Conservation (phyloP, 2,113 vertebrate genomes). For the Dissostichus mawsoni region DNA sequence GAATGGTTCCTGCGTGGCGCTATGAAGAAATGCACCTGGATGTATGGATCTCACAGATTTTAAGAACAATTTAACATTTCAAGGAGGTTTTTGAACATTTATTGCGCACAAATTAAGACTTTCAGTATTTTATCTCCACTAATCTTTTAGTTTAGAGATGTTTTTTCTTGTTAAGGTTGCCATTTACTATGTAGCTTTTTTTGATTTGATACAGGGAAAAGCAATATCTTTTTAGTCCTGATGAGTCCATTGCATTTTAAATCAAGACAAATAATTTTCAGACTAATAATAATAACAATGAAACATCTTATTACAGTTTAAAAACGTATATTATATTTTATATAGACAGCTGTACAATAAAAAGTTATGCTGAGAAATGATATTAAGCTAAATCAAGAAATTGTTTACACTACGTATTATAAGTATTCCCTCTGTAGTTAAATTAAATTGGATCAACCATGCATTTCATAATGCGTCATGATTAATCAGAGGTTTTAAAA, state of each 20-base stretch:
- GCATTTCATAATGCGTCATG: constrained; percentile 1
- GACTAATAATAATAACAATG: background rate
- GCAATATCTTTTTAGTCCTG: background rate
- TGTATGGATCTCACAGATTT: constrained; percentile 7
- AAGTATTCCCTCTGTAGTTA: constrained; percentile 27
- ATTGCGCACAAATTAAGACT: constrained; percentile 31
- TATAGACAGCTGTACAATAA: constrained; percentile 20
- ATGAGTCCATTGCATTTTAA: constrained; percentile 36
- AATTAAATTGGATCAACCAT: constrained; percentile 14
- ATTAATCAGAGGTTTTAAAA: constrained; percentile 48
- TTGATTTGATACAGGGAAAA: too few relatives aligned
- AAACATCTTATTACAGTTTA: background rate
- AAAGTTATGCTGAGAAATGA: background rate
- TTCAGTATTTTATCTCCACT: constrained; percentile 66
- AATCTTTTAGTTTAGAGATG: constrained; percentile 23
- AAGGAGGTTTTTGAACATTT: constrained; percentile 34
- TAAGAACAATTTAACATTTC: constrained; percentile 33
- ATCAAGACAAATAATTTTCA: background rate
- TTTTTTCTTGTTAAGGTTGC: constrained; percentile 19
- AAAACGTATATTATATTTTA: constrained; percentile 18
- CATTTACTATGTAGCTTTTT: constrained; percentile 17
- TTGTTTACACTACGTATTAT: constrained; percentile 61
- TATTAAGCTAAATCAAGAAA: constrained; percentile 24
- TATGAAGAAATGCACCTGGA: constrained; percentile 12
- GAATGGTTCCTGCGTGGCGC: constrained; percentile 10